A percentile compares a stretch with the other conserved stretches of the same genome.
Conservation (phyloP, 2,797 vertebrate genomes). For the Acanthiza pusilla region DNA sequence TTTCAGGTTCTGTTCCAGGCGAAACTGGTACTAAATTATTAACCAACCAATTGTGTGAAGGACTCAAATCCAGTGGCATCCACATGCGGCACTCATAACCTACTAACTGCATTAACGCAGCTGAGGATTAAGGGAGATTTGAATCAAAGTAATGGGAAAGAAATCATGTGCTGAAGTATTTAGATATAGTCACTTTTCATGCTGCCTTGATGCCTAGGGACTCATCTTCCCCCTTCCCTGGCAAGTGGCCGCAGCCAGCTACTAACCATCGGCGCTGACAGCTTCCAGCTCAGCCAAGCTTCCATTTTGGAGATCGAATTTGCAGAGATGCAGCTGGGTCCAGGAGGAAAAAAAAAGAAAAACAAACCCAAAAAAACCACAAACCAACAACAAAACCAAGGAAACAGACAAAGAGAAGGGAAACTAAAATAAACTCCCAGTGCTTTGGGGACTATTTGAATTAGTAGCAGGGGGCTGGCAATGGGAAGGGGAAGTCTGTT, state of each 20-base stretch:
- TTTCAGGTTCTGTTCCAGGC: constrained; percentile 14
- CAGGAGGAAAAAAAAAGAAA: background rate
- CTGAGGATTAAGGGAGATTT: constrained; percentile 54
- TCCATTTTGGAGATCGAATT: constrained; percentile 14
- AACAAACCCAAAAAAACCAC: background rate
- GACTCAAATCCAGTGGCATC: constrained; percentile 26
- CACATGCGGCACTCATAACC: constrained; percentile 15
- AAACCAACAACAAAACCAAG: background rate
- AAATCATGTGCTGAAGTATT: constrained; percentile 44
- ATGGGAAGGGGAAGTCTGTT: background rate
- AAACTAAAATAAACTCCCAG: background rate
- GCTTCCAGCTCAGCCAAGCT: constrained; percentile 3
- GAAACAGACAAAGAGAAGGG: background rate
- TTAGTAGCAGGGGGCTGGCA: background rate
- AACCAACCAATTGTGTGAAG: constrained; percentile 26
- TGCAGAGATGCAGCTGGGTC: constrained; percentile 40
- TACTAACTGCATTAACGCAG: constrained; percentile 42
- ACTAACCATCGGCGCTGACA: background rate
- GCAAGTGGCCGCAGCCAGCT: background rate
- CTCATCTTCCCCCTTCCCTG: background rate
- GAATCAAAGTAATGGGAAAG: constrained; percentile 60
- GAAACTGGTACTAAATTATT: constrained; percentile 52
- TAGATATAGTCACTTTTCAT: constrained; percentile 32
- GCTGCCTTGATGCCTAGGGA: background rate
- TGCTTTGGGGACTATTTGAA: background rate